Conservation (phyloP, 2,797 vertebrate species). For the Holocentrus rufus region DNA sequence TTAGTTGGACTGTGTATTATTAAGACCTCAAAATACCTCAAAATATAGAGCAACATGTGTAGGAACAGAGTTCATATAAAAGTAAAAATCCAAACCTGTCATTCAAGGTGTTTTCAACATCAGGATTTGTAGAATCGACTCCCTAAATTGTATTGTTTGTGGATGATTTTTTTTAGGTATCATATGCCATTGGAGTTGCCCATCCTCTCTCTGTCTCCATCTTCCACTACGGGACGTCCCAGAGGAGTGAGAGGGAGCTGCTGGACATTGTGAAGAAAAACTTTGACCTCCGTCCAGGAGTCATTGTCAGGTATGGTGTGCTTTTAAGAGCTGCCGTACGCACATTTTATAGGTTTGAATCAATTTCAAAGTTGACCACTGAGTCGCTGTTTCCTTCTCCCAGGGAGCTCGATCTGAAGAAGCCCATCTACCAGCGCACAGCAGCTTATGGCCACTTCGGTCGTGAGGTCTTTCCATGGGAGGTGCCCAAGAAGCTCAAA, state of each 20-base stretch:
- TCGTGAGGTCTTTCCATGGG: constrained; percentile 92
- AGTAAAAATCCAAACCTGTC: no score
- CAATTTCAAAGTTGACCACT: not conserved
- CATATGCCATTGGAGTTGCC: constrained; percentile 94
- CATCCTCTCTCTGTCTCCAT: constrained; percentile 95
- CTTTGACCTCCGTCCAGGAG: constrained; percentile 95
- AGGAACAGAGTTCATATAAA: no score
- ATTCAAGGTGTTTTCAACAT: no score
- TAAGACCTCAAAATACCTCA: no score
- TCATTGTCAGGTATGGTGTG: constrained; percentile 91
- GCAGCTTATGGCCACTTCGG: constrained; percentile 97
- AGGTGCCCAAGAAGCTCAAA: constrained; percentile 93
- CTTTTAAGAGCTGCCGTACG: not conserved
- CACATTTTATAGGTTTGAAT: constrained; percentile 39
- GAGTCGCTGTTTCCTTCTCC: constrained; percentile 76
- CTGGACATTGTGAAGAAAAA: constrained; percentile 94
- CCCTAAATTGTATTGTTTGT: not conserved
- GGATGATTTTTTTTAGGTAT: constrained; percentile 78
- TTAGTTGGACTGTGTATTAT: not conserved
- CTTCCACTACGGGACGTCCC: constrained; percentile 95
- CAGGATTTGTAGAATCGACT: not conserved
- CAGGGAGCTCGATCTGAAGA: constrained; percentile 98
- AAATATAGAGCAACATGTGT: no score
- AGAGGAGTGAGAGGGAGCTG: constrained; percentile 91
- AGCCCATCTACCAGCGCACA: constrained; percentile 94